Evolutionary conservation across 1,140 invertebrate species (phyloP), one percentile per base, ranked within the genome.

Genomic region (Stegodyphus dumicola): DNA sequence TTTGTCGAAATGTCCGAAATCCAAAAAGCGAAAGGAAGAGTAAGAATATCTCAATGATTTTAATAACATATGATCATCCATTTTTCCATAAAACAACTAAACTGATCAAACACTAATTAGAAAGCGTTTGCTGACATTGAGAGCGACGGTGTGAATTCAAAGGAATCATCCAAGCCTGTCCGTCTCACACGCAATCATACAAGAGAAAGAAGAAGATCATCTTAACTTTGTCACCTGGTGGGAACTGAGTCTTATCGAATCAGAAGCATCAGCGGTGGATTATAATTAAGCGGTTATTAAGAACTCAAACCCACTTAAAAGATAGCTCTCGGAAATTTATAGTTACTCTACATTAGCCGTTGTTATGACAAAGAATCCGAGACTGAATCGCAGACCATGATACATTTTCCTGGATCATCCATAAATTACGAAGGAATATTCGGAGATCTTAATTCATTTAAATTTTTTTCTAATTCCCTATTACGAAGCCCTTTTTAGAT

Each of bases 241-340:
- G 77, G 77, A 80, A 80, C 65, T n/a, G 51, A 71, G 18, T 33
- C 33, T 80, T 80, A 80, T 80, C 77, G 17, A 33, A 15, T 6
- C 11, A 18, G 18, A 49, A 65, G 56, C 75, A 77, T 77, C 75
- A 77, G 15, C 33, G 33, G n/a, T 52, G 77, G 69, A 80, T 80
- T 51, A 80, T 80, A 80, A 80, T 80, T 70, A 80, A 80, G 77
- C 67, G 67, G 67, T 80, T 80, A 80, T 80, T 80, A 80, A 80
- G 65, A 80, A 66, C 69, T 53, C 18, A 60, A 53, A 49, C 51
- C 77, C 60, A 77, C 75, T 77, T 51, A 51, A 49, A 11, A 69
- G 77, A 78, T 53, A 69, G 17, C 66, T 53, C 77, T 71, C 51
- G 77, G 67, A 71, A 80, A 80, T 80, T 70, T 80, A 71, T 80